Base-by-base conservation (phyloP, 1,140 invertebrate species). In the Macrobrachium rosenbergii region DNA sequence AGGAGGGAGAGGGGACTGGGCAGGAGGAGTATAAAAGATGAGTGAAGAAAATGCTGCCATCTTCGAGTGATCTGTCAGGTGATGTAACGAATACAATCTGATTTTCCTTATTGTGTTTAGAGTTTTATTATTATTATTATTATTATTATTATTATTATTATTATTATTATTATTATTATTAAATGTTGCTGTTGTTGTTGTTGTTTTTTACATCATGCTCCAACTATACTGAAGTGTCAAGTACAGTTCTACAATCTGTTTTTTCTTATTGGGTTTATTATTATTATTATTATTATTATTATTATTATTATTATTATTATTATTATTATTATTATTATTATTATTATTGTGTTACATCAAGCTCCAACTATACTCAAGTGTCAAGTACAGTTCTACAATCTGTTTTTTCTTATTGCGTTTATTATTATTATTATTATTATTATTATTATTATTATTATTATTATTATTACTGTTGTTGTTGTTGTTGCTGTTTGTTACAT, bases 401-500 rank as follows among this genome's bases (percentile, higher is more conserved):
- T n/a, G n/a, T n/a, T n/a, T n/a, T n/a, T n/a, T n/a, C n/a, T n/a
- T n/a, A n/a, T n/a, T n/a, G n/a, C n/a, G n/a, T n/a, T 73, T 3
- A 11, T 11, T 72, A 72, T 72, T 6, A 6, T 72, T 72, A 72
- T 72, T 72, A 72, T 72, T 72, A 72, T 73, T 3, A 11, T 11
- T 72, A 72, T 72, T 6, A 6, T 72, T 72, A 72, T 72, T 72
- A 72, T 72, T 72, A 72, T 72, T 72, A 72, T 72, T 11, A 11
- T 72, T 72, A 72, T 72, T 72, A 72, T 72, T 72, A 11, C 37
- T 72, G 37, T 72, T 72, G 37, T 72, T 72, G 37, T n/a, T 72
- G 37, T 72, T 72, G 11, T 72, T 72, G 10, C 2, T 72, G 37
- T 72, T 21, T 16, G n/a, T 12, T 12, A 72, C 12, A 23, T 21